Evolutionary conservation across 1,140 invertebrate genomes (phyloP).

Genomic region (Drosophila auraria): DNA sequence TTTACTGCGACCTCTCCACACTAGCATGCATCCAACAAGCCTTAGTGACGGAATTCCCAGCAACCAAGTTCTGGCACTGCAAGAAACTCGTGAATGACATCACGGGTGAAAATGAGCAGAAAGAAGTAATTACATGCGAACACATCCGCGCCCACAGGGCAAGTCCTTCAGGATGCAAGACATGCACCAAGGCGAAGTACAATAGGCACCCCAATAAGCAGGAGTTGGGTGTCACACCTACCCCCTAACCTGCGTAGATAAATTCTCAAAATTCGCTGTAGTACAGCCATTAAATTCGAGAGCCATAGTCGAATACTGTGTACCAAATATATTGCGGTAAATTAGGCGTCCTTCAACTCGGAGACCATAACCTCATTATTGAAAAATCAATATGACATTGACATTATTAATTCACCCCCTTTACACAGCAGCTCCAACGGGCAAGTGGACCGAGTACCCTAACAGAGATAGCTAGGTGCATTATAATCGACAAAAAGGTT

Average conservation of each 20-base stretch:
- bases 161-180: conserved; percentile 26
- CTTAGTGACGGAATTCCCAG: conserved; percentile 16
- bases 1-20: conserved; percentile 2
- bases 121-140: conserved; percentile 22
- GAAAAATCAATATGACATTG: conserved; percentile 8
- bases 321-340: conserved; percentile 23
- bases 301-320: conserved; percentile 1
- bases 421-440: conserved; percentile 42
- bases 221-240: conserved; percentile 23
- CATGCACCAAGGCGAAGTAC: conserved; percentile 20
- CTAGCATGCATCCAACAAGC: not conserved
- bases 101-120: conserved; percentile 11
- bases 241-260: conserved; percentile 35
- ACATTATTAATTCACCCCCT: conserved; percentile 1
- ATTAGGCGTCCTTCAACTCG: conserved; percentile 37
- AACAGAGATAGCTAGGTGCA: conserved; percentile 7
- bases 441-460: conserved; percentile 21
- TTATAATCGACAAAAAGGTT: conserved; percentile 11
- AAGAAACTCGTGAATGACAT: conserved; percentile 18
- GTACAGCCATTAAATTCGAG: conserved; percentile 29
- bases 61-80: conserved; percentile 29
- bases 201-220: conserved; percentile 34
- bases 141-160: not conserved
- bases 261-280: conserved; percentile 41
- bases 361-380: conserved; percentile 24